phyloP scores from a whole-genome alignment of 2,797 vertebrate genomes.

The Momotus momota region DNA sequence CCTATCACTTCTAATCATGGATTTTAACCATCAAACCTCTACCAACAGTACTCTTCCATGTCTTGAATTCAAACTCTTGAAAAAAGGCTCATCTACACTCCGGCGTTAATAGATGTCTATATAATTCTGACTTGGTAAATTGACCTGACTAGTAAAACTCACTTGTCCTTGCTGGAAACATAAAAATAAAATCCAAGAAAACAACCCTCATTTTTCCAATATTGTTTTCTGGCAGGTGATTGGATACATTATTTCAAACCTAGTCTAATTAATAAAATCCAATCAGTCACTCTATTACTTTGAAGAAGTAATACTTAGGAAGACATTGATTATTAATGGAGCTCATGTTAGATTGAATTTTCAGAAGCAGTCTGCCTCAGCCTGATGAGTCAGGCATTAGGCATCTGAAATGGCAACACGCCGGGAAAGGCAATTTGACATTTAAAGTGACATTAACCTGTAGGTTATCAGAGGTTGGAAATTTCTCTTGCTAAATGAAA shows the following conservation, averaged over 20 bases:
- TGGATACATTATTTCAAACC: neutral
- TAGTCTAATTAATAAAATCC: neutral
- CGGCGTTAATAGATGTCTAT: neutral
- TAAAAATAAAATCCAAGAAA: neutral
- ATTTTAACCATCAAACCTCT: neutral
- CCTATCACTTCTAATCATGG: neutral
- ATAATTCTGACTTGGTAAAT: neutral
- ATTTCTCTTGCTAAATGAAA: conserved; percentile 22
- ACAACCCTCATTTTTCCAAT: neutral
- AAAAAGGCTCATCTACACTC: neutral
- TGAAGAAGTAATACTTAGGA: neutral
- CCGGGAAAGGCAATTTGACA: conserved; percentile 2
- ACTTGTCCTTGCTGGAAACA: neutral
- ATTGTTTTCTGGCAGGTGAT: neutral
- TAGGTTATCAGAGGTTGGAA: conserved; percentile 46
- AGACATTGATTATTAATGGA: neutral
- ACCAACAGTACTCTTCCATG: neutral
- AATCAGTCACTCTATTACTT: neutral
- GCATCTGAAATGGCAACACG: conserved; percentile 18
- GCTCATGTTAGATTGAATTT: neutral
- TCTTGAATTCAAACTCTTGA: neutral
- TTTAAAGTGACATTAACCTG: conserved; percentile 57
- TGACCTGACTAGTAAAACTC: neutral
- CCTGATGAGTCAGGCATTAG: conserved; percentile 28
- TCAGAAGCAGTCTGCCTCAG: neutral